These are phyloP conservation scores for Lathamus discolor DNA, from an alignment of 2,113 vertebrate species.

Conservation along the genomic window DNA sequence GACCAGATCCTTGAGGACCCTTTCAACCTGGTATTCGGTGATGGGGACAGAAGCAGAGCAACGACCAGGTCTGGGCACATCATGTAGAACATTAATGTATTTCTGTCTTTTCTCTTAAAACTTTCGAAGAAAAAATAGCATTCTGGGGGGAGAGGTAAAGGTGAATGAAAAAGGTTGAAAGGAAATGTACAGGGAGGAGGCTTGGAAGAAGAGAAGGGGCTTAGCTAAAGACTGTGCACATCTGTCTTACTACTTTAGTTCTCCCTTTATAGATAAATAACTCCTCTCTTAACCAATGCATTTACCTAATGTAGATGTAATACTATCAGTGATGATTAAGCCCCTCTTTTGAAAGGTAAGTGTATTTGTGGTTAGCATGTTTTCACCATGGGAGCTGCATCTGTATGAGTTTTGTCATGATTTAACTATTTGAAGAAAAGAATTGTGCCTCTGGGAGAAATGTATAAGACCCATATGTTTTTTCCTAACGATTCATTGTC, in stretches of 20 bases:
- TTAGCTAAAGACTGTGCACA: neutral
- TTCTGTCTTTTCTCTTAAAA: neutral
- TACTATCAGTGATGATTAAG: neutral
- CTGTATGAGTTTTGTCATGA: neutral
- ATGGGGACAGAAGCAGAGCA: neutral
- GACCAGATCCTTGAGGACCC: neutral
- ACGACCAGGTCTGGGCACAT: neutral
- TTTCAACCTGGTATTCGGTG: neutral
- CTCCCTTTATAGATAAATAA: neutral
- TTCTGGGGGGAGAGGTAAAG: neutral
- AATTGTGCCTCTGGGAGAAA: neutral
- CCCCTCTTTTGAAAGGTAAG: neutral
- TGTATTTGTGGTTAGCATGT: neutral
- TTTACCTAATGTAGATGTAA: neutral
- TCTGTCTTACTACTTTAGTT: neutral
- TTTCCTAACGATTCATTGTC: neutral
- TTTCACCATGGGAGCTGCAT: neutral
- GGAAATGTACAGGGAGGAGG: neutral
- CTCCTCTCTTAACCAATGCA: neutral
- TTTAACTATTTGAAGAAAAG: neutral
- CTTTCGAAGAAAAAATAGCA: neutral
- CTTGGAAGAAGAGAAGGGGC: neutral
- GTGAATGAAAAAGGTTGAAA: neutral
- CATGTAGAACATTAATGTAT: fast-evolving
- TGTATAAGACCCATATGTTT: fast-evolving